Conservation (phyloP, 2,797 vertebrate species). For the Lacerta agilis region DNA sequence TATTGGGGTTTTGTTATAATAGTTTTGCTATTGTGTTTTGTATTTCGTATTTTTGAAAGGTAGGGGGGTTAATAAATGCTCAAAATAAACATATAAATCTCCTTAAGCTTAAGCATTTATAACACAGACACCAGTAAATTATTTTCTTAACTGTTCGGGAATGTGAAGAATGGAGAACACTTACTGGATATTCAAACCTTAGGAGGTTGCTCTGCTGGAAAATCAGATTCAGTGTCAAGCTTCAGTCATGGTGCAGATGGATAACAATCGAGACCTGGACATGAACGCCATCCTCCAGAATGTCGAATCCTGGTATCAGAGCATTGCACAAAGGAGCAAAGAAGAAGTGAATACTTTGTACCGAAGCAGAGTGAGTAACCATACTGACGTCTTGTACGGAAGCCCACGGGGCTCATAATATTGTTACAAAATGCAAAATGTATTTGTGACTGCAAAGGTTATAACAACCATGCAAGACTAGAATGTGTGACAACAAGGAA, state of each 20-base stretch:
- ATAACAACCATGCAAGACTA: too few species aligned
- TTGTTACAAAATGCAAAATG: background rate
- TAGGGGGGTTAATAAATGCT: background rate
- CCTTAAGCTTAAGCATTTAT: background rate
- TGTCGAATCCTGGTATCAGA: constrained; percentile 82
- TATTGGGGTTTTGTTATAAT: background rate
- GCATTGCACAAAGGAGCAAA: constrained; percentile 81
- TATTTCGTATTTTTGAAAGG: background rate
- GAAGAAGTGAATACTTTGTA: constrained; percentile 87
- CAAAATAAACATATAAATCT: background rate
- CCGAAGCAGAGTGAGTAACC: constrained; percentile 82
- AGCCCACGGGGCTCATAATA: background rate
- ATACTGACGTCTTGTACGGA: too few species aligned
- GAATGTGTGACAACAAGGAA: too few species aligned
- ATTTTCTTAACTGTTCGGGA: background rate
- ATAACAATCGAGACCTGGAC: constrained; percentile 82
- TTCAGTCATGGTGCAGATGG: constrained; percentile 82
- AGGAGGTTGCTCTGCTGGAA: constrained; percentile 84
- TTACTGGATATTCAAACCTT: background rate
- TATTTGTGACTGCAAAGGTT: too few species aligned
- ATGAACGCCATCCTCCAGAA: constrained; percentile 83
- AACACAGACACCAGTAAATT: background rate
- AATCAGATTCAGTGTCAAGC: constrained; percentile 87
- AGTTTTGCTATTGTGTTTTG: background rate
- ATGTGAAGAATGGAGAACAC: background rate